Conservation (phyloP, 2,113 vertebrate genomes). For the Pteruthius melanotis region DNA sequence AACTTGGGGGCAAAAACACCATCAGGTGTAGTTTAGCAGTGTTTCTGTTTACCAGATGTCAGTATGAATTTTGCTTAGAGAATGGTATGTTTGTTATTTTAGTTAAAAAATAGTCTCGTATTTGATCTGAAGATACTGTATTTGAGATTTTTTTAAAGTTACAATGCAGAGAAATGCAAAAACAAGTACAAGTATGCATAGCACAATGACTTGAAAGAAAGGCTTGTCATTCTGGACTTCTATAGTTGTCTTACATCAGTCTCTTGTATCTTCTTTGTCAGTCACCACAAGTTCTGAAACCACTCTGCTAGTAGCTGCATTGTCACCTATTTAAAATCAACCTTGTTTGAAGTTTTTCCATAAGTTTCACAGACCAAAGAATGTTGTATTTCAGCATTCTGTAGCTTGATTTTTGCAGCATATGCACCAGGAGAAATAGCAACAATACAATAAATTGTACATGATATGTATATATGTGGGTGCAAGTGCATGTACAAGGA, state of each 20-base stretch:
- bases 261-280: background rate
- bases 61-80: background rate
- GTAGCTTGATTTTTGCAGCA: background rate
- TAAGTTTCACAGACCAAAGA: background rate
- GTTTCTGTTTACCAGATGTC: background rate
- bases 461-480: rapidly evolving
- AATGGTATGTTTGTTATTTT: background rate
- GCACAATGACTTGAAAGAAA: background rate
- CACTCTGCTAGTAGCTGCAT: background rate
- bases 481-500: rapidly evolving
- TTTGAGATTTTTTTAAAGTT: background rate
- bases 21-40: background rate
- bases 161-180: background rate
- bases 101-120: background rate
- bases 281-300: background rate
- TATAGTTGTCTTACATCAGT: background rate
- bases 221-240: background rate
- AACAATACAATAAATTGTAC: background rate
- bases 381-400: background rate
- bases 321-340: background rate
- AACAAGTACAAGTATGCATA: background rate
- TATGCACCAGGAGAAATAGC: background rate
- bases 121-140: background rate
- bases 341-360: rapidly evolving
- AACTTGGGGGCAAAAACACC: background rate